These are phyloP conservation scores for Trinectes maculatus DNA, from an alignment of 2,113 vertebrate genomes.

Conservation along the genomic window DNA sequence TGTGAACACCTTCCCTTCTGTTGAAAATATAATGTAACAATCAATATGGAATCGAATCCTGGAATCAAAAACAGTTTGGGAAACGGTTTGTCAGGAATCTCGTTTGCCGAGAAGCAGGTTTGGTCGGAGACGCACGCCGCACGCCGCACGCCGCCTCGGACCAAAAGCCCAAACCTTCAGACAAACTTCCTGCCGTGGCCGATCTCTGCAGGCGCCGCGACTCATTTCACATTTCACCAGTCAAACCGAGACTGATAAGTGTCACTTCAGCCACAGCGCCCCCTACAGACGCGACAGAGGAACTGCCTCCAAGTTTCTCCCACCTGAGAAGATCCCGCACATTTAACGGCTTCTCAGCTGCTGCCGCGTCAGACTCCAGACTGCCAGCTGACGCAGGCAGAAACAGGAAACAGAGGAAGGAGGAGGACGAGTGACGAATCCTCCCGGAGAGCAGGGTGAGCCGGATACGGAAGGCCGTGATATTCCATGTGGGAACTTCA, in stretches of 20 bases:
- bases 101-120: no score
- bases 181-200: neutral
- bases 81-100: no score
- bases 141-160: no score
- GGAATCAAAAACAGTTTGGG: no score
- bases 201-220: conserved; percentile 22
- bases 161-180: neutral
- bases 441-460: no score
- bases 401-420: no score
- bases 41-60: no score
- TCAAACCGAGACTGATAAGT: conserved; percentile 29
- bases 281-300: neutral
- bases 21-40: no score
- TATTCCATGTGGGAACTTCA: conserved; percentile 17
- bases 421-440: conserved; percentile 13
- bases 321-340: conserved; percentile 18
- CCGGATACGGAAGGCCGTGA: no score
- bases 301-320: no score
- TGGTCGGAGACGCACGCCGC: no score
- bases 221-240: conserved; percentile 17
- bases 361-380: conserved; percentile 30
- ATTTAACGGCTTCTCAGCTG: conserved; percentile 38
- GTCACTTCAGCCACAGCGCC: conserved; percentile 11
- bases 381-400: conserved; percentile 13
- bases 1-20: no score